A percentile compares a stretch with the other conserved stretches of the same genome.
Conservation (phyloP, 2,113 vertebrate genomes). For the Narcine bancroftii region DNA sequence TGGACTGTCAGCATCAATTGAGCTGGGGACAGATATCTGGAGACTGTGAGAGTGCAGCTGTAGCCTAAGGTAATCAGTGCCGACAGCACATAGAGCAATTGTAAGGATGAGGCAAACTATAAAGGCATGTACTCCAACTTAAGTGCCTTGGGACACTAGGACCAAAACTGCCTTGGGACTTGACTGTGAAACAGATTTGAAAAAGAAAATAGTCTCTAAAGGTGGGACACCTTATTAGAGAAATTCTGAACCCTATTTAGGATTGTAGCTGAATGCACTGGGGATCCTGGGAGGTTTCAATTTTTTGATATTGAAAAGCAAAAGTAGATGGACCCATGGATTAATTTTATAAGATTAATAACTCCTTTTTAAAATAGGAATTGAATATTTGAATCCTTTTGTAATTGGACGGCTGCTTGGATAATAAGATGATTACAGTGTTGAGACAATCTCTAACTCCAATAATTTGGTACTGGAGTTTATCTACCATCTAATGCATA, state of each 20-base stretch:
- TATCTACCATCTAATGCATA: neutral
- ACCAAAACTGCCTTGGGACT: conserved; percentile 17
- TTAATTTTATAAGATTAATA: neutral
- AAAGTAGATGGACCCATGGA: neutral
- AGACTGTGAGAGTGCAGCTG: conserved; percentile 24
- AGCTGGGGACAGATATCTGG: neutral
- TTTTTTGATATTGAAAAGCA: neutral
- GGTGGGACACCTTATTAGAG: conserved; percentile 1
- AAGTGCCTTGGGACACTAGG: neutral
- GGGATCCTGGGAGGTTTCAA: neutral
- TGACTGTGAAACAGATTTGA: conserved; percentile 4
- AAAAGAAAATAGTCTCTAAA: conserved; percentile 23
- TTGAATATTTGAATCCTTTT: neutral
- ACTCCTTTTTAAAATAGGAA: neutral
- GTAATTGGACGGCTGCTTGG: neutral
- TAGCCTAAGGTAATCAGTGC: conserved; percentile 9
- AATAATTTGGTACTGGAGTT: neutral
- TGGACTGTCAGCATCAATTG: neutral
- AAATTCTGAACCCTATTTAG: neutral
- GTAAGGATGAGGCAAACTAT: neutral
- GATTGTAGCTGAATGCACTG: neutral
- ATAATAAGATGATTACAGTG: neutral
- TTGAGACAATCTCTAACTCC: neutral
- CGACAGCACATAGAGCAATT: conserved; percentile 8
- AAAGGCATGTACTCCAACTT: conserved; percentile 23